A percentile compares a stretch with the other conserved stretches of the same genome.
Evolutionary conservation across 2,888 invertebrate species (phyloP).

Genomic region (Erebia ligea): DNA sequence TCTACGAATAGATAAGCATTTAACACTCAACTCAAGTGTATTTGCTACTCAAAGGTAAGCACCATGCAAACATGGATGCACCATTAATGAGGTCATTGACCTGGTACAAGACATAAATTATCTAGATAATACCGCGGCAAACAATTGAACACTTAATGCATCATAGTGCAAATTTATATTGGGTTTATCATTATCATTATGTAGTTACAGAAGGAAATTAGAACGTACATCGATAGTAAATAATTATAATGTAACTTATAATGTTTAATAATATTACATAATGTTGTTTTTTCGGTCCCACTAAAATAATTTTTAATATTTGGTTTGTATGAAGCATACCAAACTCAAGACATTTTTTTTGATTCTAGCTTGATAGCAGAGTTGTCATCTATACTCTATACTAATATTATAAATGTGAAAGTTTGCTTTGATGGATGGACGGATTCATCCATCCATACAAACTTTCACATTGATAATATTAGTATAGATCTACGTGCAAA

Average conservation of each 20-base stretch:
- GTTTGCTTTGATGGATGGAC: no score
- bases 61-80: constrained; percentile 4
- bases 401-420: no score
- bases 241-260: background rate
- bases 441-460: no score
- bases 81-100: constrained; percentile 3
- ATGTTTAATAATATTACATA: no score
- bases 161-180: background rate
- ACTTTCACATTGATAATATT: no score
- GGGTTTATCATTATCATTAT: background rate
- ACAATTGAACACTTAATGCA: background rate
- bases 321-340: no score
- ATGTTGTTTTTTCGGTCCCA: no score
- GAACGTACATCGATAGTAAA: background rate
- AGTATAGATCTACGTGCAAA: no score
- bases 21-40: background rate
- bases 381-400: no score
- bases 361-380: no score
- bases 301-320: no score
- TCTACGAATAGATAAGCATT: background rate
- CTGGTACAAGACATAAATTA: background rate
- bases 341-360: no score
- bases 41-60: background rate
- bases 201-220: constrained; percentile 7
- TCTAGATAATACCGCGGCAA: background rate